phyloP scores from a whole-genome alignment of 2,797 vertebrate genomes.

The Simalia tracyae region DNA sequence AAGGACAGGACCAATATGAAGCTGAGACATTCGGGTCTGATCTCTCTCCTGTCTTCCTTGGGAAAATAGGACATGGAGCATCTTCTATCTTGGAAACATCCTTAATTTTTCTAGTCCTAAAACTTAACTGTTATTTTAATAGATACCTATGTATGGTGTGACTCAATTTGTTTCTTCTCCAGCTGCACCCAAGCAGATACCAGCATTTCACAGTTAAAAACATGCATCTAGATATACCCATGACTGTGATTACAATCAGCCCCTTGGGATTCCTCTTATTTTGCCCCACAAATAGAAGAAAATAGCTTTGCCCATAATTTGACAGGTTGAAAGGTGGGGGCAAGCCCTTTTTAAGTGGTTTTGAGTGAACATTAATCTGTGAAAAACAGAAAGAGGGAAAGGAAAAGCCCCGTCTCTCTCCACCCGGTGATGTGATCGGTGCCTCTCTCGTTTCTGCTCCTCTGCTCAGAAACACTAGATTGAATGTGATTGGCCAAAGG shows the following conservation, averaged over 20 bases:
- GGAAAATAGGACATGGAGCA: neutral
- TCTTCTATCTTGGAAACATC: neutral
- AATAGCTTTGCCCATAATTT: neutral
- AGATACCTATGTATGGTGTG: neutral
- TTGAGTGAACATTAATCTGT: neutral
- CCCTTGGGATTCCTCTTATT: neutral
- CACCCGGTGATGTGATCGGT: neutral
- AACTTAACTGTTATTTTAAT: neutral
- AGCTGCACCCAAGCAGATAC: neutral
- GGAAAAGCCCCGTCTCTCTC: neutral
- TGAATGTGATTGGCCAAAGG: constrained; percentile 25
- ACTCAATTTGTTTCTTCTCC: neutral
- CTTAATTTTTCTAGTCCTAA: neutral
- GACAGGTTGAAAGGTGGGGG: neutral
- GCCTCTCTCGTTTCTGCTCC: neutral
- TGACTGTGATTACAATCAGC: neutral
- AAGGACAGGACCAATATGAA: neutral
- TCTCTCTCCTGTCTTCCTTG: neutral
- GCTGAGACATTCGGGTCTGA: neutral
- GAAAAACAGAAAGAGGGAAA: neutral
- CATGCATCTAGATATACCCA: neutral
- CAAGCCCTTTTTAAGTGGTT: neutral
- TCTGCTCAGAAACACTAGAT: neutral
- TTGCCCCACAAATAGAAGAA: neutral
- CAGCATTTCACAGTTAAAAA: neutral